These are phyloP conservation scores for Diplodus sargus DNA, from an alignment of 2,797 vertebrate genomes.

Conservation along the genomic window DNA sequence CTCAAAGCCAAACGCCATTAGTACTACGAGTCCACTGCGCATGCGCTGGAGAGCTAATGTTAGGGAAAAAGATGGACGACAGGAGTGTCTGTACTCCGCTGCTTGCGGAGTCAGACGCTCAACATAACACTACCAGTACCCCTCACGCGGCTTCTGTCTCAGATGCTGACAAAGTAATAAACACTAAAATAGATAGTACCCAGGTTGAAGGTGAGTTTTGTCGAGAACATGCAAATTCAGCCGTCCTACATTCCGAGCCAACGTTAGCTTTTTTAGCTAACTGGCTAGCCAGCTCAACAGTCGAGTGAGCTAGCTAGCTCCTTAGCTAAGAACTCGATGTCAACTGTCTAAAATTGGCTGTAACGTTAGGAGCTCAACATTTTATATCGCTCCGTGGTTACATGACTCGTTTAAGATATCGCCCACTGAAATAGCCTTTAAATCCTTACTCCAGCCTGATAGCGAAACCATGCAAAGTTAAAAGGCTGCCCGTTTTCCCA, in stretches of 20 bases:
- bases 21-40: slow-evolving; percentile 15
- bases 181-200: slow-evolving; percentile 85
- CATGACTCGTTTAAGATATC: background rate
- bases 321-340: slow-evolving; percentile 53
- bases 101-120: slow-evolving; percentile 78
- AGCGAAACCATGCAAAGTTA: background rate
- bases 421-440: background rate
- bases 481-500: background rate
- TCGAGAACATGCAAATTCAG: slow-evolving; percentile 69
- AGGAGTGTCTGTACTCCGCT: slow-evolving; percentile 75
- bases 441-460: background rate
- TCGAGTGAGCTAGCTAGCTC: slow-evolving; percentile 58
- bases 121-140: slow-evolving; percentile 66
- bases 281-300: slow-evolving; percentile 55
- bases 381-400: background rate
- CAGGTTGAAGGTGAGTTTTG: slow-evolving; percentile 88
- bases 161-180: slow-evolving; percentile 86
- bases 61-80: slow-evolving; percentile 75
- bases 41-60: slow-evolving; percentile 23
- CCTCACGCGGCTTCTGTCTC: slow-evolving; percentile 77
- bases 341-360: slow-evolving; percentile 7
- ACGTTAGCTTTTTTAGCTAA: slow-evolving; percentile 69
- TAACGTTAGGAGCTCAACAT: background rate
- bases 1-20: background rate
- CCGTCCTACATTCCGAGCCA: slow-evolving; percentile 48